Conservation (phyloP, 2,113 vertebrate genomes). For the Nibea coibor region DNA sequence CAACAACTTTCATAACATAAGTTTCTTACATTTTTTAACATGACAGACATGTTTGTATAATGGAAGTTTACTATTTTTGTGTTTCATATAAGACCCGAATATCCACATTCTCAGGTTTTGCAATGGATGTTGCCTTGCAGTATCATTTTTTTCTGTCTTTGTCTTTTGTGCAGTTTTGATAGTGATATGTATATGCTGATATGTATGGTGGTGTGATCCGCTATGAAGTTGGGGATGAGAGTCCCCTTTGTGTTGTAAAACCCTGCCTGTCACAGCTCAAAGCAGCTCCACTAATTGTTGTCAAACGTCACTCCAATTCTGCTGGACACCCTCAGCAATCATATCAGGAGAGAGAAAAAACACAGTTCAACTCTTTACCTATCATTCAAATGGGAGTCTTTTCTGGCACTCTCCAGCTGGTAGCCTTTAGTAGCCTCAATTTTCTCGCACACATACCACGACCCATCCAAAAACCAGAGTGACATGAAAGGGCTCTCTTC, state of each 20-base stretch:
- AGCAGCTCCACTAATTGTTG: slow-evolving; percentile 80
- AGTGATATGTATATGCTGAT: slow-evolving; percentile 19
- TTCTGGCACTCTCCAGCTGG: slow-evolving; percentile 67
- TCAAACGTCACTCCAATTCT: slow-evolving; percentile 76
- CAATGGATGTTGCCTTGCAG: slow-evolving; percentile 10
- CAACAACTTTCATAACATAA: too few relatives aligned
- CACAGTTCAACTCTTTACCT: slow-evolving; percentile 55
- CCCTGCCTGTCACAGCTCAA: slow-evolving; percentile 73
- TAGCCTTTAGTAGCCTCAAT: slow-evolving; percentile 76
- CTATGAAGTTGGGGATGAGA: slow-evolving; percentile 56
- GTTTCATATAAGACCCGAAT: slow-evolving; percentile 36
- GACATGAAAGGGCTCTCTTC: slow-evolving; percentile 81
- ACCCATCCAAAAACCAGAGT: slow-evolving; percentile 60
- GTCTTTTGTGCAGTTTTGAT: slow-evolving; percentile 47
- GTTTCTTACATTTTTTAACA: too few relatives aligned
- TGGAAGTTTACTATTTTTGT: slow-evolving; percentile 8
- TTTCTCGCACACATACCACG: slow-evolving; percentile 56
- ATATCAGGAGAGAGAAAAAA: slow-evolving; percentile 46
- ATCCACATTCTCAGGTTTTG: slow-evolving; percentile 20
- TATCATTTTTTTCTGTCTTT: slow-evolving; percentile 7
- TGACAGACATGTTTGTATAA: neutral
- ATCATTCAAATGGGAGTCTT: slow-evolving; percentile 66
- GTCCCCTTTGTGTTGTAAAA: slow-evolving; percentile 56
- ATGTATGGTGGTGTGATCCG: slow-evolving; percentile 28
- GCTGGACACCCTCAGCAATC: slow-evolving; percentile 64